These are phyloP conservation scores for human DNA, from an alignment of 2,113 vertebrate genomes.

Conservation along the genomic window DNA sequence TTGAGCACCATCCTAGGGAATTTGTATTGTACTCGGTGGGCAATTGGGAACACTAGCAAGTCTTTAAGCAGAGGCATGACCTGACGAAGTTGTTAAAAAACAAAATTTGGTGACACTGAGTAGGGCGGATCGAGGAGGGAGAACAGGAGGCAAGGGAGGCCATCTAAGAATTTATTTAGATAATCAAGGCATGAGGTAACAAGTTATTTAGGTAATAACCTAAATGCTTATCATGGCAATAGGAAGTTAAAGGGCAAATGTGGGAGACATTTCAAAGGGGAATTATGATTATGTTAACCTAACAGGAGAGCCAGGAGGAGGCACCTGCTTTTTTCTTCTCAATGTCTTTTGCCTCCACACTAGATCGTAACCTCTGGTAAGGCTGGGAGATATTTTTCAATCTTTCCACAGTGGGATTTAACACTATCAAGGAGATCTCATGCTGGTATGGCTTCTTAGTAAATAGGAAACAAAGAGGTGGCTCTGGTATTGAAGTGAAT, in stretches of 20 bases:
- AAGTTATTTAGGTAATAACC: background rate
- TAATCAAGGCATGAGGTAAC: background rate
- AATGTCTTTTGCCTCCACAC: background rate
- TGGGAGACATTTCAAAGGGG: background rate
- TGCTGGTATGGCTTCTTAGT: background rate
- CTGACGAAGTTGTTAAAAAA: background rate
- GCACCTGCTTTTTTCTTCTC: background rate
- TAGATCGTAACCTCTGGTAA: background rate
- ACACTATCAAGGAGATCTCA: background rate
- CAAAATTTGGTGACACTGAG: background rate
- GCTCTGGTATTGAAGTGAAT: background rate
- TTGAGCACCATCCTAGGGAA: background rate
- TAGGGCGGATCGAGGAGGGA: background rate
- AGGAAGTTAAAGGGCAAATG: background rate
- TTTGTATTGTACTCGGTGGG: background rate
- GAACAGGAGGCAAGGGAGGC: background rate
- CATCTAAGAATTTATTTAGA: slow-evolving; percentile 6
- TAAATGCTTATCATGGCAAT: background rate
- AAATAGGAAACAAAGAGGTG: background rate
- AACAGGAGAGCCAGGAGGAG: slow-evolving; percentile 14
- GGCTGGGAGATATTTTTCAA: background rate
- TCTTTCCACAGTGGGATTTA: background rate
- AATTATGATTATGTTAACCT: slow-evolving; percentile 13
- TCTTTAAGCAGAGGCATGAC: background rate
- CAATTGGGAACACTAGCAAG: background rate